Base-by-base conservation (phyloP, 2,113 vertebrate species). In the Coracopsis vasa region DNA sequence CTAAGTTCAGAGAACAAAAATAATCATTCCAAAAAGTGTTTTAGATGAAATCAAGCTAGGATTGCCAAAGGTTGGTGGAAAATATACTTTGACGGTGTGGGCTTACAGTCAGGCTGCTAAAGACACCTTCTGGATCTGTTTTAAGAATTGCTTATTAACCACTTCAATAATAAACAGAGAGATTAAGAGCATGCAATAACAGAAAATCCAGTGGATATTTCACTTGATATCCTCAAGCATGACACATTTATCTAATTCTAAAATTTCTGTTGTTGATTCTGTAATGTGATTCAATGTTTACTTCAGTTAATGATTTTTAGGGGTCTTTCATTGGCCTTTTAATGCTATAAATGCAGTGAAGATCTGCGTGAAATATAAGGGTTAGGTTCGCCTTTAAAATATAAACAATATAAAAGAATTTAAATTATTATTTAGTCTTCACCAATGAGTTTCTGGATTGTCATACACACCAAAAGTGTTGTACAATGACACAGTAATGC, bases 161-260 rank as follows among this genome's bases (percentile, higher is more conserved):
- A 84, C 96, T 95, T 91, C 69, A 97, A 96, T 95, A 96, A 95
- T 90, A 97, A 98, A 97, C 97, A 96, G n/a, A 75, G 65, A 96
- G 92, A 86, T 94, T 97, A 97, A 89, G 82, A 93, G 65, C 84
- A 88, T 25, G 31, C 82, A 97, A 95, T 96, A 96, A 86, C 97
- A 96, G 94, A 92, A 93, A 96, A 95, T 71, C 93, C 93, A 83
- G 90, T 83, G 96, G 91, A 79, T 96, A 91, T 95, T 97, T 96
- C 90, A 83, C 92, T 94, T 72, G 28, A 47, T 54, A 61, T 95
- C 92, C 79, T 79, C 73, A 50, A 96, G 80, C 58, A 71, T 0
- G 31, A 79, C 87, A 92, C 91, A 82, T 87, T 94, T 69, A 70
- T 89, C 95, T 84, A 78, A 96, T 96, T 97, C 93, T 90, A 13